Conservation (phyloP, 2,113 vertebrate species). For the Haliaeetus leucogaster region DNA sequence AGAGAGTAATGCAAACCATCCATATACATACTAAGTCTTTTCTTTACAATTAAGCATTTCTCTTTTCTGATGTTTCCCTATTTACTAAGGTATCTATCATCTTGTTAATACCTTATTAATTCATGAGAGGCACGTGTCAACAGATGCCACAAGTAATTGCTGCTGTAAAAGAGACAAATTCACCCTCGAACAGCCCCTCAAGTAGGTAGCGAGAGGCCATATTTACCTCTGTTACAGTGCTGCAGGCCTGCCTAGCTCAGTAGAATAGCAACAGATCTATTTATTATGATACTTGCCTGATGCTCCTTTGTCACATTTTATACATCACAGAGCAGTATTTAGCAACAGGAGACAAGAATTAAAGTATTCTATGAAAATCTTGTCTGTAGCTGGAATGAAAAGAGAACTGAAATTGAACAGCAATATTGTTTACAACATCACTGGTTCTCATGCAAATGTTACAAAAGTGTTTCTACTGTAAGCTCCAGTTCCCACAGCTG, state of each 20-base stretch:
- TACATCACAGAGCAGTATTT: background rate
- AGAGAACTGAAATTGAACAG: background rate
- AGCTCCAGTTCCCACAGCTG: background rate
- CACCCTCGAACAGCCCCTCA: background rate
- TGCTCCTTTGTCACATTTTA: background rate
- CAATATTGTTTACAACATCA: background rate
- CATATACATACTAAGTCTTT: background rate
- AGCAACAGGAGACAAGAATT: no score
- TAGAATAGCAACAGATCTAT: background rate
- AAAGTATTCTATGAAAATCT: background rate
- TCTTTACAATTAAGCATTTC: background rate
- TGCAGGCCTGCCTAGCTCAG: background rate
- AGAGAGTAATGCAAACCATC: background rate
- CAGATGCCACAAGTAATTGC: background rate
- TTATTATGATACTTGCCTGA: background rate
- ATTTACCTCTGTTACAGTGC: background rate
- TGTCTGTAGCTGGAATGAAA: background rate
- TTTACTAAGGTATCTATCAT: background rate
- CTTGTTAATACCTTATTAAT: background rate
- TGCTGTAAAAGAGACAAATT: background rate
- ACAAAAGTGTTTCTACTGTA: background rate
- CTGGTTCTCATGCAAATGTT: background rate
- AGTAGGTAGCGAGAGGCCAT: accelerated
- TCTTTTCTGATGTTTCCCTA: background rate
- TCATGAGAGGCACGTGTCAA: background rate